These are phyloP conservation scores for Hippocampus kuda DNA, from an alignment of 2,797 vertebrate species.

Conservation along the genomic window DNA sequence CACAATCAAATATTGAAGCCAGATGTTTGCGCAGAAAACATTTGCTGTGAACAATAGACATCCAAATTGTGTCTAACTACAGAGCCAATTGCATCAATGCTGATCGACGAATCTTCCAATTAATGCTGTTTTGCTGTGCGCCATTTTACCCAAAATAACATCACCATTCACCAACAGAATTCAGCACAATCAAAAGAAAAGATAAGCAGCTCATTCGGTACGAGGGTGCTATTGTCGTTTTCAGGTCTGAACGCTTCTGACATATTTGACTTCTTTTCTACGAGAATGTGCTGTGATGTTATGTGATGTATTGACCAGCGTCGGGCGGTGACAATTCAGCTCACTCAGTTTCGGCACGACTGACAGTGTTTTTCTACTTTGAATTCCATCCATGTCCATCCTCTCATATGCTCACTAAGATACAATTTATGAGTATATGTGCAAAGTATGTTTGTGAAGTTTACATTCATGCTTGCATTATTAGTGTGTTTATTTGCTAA, in stretches of 20 bases:
- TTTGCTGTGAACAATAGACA: background rate
- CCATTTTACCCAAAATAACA: background rate
- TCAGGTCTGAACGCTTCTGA: background rate
- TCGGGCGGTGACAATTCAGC: no score
- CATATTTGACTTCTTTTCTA: background rate
- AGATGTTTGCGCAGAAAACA: slow-evolving; percentile 1
- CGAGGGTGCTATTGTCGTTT: background rate
- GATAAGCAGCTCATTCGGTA: background rate
- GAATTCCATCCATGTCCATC: no score
- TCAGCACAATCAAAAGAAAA: background rate
- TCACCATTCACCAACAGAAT: background rate
- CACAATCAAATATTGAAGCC: background rate
- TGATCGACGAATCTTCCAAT: background rate
- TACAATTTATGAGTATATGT: no score
- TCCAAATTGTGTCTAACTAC: background rate
- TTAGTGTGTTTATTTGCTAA: no score
- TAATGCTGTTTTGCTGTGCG: background rate
- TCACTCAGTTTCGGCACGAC: no score
- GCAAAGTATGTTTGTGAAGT: no score
- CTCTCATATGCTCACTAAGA: no score
- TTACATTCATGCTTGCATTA: no score
- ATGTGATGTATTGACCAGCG: background rate
- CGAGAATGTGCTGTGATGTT: background rate
- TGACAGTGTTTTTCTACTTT: no score
- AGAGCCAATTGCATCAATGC: background rate